Evolutionary conservation across 2,797 vertebrate species (phyloP).

Genomic region (Spheniscus humboldti): DNA sequence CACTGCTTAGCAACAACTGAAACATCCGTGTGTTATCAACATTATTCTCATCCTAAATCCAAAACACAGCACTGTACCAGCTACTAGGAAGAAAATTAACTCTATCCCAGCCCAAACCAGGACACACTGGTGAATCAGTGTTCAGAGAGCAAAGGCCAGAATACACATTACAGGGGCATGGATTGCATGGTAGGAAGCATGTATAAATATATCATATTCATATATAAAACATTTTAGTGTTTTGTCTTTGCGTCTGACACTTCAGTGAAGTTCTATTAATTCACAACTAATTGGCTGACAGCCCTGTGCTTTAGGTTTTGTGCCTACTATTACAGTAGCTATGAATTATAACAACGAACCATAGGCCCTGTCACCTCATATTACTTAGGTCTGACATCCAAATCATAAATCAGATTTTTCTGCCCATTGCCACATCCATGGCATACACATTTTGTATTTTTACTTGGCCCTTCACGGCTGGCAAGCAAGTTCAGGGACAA

Average conservation of each 20-base stretch:
- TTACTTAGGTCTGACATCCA: not conserved
- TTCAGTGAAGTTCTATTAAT: not conserved
- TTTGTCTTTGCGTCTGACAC: not conserved
- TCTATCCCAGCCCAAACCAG: no score
- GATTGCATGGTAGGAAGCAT: rapidly evolving
- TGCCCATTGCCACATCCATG: not conserved
- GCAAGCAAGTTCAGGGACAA: not conserved
- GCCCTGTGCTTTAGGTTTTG: not conserved
- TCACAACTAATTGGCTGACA: slow-evolving; percentile 1
- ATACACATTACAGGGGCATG: not conserved
- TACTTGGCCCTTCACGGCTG: not conserved
- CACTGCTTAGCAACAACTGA: no score
- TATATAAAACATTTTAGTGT: not conserved
- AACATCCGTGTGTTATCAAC: no score
- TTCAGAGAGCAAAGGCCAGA: not conserved
- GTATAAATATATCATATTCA: not conserved
- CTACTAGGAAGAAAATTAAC: no score
- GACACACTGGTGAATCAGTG: not conserved
- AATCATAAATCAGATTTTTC: not conserved
- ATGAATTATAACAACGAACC: not conserved
- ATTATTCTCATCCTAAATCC: no score
- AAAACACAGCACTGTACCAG: no score
- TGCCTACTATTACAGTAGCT: not conserved
- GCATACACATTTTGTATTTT: not conserved
- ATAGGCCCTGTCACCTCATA: not conserved